These are phyloP conservation scores for Caenorhabditis angaria DNA, from an alignment of 2,888 invertebrate species.

Conservation along the genomic window DNA sequence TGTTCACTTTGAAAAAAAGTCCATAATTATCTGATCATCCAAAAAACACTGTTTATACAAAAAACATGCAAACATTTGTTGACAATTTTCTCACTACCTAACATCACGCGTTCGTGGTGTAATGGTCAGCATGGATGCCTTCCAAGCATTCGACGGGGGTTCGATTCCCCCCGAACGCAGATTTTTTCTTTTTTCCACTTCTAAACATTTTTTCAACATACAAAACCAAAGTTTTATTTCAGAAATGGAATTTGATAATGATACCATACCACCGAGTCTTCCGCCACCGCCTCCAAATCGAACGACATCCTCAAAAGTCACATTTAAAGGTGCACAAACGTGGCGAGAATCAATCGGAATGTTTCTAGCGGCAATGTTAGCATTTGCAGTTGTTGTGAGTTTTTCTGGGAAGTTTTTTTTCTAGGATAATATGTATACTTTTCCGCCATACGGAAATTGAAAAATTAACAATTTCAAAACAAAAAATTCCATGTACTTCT, in stretches of 20 bases:
- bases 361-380: slow-evolving; percentile 50
- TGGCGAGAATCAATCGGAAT: slow-evolving; percentile 66
- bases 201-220: not conserved
- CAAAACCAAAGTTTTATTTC: not conserved
- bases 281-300: slow-evolving; percentile 32
- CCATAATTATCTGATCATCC: too few species aligned
- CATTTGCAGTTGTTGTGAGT: slow-evolving; percentile 55
- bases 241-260: slow-evolving; percentile 24
- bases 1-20: not conserved
- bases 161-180: slow-evolving; percentile 56
- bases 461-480: not conserved
- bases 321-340: slow-evolving; percentile 50
- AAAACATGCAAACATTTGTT: not conserved
- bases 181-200: not conserved
- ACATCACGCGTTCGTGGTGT: slow-evolving; percentile 49
- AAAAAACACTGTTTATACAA: not conserved
- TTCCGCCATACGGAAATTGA: not conserved
- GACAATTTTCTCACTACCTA: not conserved
- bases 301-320: slow-evolving; percentile 38
- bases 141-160: slow-evolving; percentile 58
- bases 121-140: slow-evolving; percentile 59
- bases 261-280: slow-evolving; percentile 19
- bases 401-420: too few species aligned
- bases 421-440: not conserved
- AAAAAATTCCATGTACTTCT: not conserved